These are phyloP conservation scores for Palythoa heliodiscus DNA, from an alignment of 92 coral and sea anemone species.

Conservation along the genomic window DNA sequence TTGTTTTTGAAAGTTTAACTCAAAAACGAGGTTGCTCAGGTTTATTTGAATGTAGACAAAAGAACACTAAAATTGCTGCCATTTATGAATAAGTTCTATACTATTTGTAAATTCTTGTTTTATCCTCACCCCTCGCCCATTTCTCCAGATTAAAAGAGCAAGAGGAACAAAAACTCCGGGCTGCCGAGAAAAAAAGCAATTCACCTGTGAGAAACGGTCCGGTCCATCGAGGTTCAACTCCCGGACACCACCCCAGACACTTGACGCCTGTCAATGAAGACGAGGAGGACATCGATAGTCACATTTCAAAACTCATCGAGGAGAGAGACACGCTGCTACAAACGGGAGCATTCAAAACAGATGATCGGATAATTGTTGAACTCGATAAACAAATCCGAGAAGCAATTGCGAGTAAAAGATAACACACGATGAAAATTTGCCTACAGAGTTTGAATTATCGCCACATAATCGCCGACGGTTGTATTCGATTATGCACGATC, in stretches of 20 bases:
- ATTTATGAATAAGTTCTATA: too few species aligned
- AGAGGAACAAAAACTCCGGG: conserved; percentile 67
- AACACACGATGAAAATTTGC: background rate
- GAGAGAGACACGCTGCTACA: conserved; percentile 94
- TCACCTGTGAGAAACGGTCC: conserved; percentile 43
- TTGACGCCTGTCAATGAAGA: conserved; percentile 61
- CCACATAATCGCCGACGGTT: too few species aligned
- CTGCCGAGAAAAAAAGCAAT: conserved; percentile 18
- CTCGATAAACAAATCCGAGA: conserved; percentile 95
- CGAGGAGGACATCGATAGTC: conserved; percentile 79
- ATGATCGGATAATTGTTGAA: conserved; percentile 93
- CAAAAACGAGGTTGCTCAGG: too few species aligned
- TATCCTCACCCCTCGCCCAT: background rate
- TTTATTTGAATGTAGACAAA: too few species aligned
- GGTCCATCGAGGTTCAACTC: conserved; percentile 9
- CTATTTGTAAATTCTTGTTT: background rate
- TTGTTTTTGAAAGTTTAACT: too few species aligned
- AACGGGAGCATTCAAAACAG: conserved; percentile 94
- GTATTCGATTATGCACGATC: too few species aligned
- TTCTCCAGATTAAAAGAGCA: conserved; percentile 72
- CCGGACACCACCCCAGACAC: conserved; percentile 25
- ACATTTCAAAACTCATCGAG: conserved; percentile 91
- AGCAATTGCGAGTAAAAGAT: conserved; percentile 90
- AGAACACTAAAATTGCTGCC: too few species aligned
- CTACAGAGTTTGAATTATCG: background rate